phyloP scores from a whole-genome alignment of 1,140 invertebrate genomes.

The Tetragonula clypearis region DNA sequence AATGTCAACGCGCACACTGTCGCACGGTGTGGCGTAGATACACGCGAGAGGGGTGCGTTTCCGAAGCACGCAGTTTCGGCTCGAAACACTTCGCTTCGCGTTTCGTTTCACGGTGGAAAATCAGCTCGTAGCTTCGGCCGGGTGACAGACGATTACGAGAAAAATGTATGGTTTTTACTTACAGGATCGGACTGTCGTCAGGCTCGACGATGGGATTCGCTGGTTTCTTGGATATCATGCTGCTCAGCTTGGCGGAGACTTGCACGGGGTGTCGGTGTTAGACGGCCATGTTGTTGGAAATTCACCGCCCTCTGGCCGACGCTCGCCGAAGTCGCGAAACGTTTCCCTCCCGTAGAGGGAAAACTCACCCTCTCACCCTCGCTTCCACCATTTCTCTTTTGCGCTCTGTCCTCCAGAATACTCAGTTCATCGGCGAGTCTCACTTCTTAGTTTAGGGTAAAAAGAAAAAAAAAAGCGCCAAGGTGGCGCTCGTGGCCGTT shows the following conservation, averaged over 20 bases:
- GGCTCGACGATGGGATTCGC: not conserved
- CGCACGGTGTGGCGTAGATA: constrained; percentile 1
- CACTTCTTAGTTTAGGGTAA: not conserved
- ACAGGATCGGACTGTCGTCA: not conserved
- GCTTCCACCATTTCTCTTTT: constrained; percentile 1
- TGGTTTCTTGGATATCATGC: constrained; percentile 22
- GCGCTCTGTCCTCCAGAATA: not conserved
- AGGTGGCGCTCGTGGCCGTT: not conserved
- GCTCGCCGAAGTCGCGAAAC: constrained; percentile 43
- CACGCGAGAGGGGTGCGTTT: constrained; percentile 39
- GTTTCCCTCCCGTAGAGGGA: constrained; percentile 35
- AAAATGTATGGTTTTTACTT: constrained; percentile 25
- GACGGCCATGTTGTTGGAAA: constrained; percentile 67
- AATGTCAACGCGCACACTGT: constrained; percentile 58
- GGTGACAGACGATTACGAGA: not conserved
- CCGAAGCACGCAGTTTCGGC: constrained; percentile 35
- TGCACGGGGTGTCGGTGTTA: constrained; percentile 60
- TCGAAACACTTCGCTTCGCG: not conserved
- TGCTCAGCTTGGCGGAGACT: constrained; percentile 47
- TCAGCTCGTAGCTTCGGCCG: fast-evolving
- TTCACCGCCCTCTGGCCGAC: constrained; percentile 63
- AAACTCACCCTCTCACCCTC: constrained; percentile 35
- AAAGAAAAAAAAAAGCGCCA: not conserved
- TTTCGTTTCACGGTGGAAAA: too few species aligned
- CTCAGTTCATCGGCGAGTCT: not conserved